Conservation (phyloP, 2,113 vertebrate genomes). For the Pundamilia nyererei region DNA sequence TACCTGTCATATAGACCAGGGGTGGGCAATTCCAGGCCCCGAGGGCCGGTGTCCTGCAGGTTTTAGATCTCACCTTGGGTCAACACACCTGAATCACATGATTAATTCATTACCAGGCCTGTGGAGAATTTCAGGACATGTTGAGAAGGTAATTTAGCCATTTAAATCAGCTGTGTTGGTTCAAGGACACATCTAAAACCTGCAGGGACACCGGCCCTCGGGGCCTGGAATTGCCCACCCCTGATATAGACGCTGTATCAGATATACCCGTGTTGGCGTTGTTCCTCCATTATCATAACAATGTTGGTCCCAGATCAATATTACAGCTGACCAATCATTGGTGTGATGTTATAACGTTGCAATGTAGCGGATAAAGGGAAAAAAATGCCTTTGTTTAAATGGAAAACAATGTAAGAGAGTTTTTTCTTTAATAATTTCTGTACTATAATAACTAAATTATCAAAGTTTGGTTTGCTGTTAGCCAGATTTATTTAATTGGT, state of each 20-base stretch:
- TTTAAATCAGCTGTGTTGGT: too few relatives aligned
- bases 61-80: too few relatives aligned
- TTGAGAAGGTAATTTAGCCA: too few relatives aligned
- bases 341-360: fast-evolving
- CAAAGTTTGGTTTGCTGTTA: background rate
- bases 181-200: too few relatives aligned
- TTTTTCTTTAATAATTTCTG: background rate
- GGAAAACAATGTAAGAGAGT: background rate
- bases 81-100: too few relatives aligned
- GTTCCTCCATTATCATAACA: background rate
- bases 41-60: too few relatives aligned
- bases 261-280: fast-evolving
- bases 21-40: too few relatives aligned
- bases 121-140: too few relatives aligned
- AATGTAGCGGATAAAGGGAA: fast-evolving
- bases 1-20: background rate
- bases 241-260: background rate
- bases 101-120: too few relatives aligned
- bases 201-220: too few relatives aligned
- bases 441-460: background rate
- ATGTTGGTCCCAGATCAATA: background rate
- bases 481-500: background rate
- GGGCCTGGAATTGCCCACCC: too few relatives aligned
- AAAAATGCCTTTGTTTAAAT: background rate
- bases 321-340: background rate